Percentiles rank a stretch among this genome's conserved stretches.
These are phyloP conservation scores for Seira sanloemensis DNA, from an alignment of 2,888 invertebrate genomes.

Conservation along the genomic window DNA sequence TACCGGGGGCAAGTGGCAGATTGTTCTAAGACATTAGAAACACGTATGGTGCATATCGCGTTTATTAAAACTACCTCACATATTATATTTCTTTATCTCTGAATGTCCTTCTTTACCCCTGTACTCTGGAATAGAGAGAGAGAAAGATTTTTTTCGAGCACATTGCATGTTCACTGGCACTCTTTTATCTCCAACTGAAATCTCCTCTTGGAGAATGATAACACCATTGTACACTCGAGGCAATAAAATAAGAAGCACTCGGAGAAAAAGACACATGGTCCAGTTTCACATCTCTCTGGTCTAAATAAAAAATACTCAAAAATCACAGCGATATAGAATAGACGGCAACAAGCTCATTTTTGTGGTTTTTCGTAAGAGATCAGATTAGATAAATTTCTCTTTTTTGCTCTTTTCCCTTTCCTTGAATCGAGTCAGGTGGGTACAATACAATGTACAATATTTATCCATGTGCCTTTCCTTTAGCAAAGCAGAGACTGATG, in stretches of 20 bases:
- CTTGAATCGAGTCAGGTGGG: constrained; percentile 30
- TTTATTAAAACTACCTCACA: background rate
- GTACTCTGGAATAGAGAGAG: constrained; percentile 1
- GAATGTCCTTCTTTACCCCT: background rate
- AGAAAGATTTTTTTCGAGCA: background rate
- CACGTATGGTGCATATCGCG: constrained; percentile 11
- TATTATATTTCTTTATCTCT: background rate
- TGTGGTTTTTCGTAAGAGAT: background rate
- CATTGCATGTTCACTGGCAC: constrained; percentile 29
- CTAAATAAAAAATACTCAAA: background rate
- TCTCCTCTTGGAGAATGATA: constrained; percentile 23
- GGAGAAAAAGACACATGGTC: constrained; percentile 22
- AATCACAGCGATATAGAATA: background rate
- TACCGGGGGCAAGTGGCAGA: constrained; percentile 23
- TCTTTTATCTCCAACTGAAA: constrained; percentile 41
- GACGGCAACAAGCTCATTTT: background rate
- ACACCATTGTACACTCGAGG: constrained; percentile 39
- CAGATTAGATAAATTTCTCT: background rate
- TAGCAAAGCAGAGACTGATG: too few relatives aligned
- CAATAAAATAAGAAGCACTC: constrained; percentile 35
- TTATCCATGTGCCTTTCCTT: too few relatives aligned
- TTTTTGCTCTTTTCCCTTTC: background rate
- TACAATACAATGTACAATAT: too few relatives aligned
- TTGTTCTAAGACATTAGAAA: constrained; percentile 31
- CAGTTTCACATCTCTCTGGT: constrained; percentile 12